These are phyloP conservation scores for Mizuhopecten yessoensis DNA, from an alignment of 1,140 invertebrate species.

Conservation along the genomic window DNA sequence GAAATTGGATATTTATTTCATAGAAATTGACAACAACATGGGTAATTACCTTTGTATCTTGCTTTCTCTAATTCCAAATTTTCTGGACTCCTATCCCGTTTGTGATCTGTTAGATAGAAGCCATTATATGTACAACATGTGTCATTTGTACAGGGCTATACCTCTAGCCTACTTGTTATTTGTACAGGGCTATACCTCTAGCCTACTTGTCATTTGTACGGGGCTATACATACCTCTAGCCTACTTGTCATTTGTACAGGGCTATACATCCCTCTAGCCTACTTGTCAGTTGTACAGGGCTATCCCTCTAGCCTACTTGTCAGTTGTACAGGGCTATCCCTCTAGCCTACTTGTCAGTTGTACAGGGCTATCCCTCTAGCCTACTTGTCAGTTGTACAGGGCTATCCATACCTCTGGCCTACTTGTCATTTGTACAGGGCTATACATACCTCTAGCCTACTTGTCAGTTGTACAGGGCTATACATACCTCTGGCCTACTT, in stretches of 20 bases:
- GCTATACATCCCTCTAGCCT: not conserved
- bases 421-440: not conserved
- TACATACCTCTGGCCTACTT: too few relatives aligned
- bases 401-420: not conserved
- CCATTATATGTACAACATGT: not conserved
- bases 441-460: not conserved
- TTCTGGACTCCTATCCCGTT: slow-evolving; percentile 7
- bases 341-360: not conserved
- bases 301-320: not conserved
- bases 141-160: not conserved
- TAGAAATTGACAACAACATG: not conserved
- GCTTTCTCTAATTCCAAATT: slow-evolving; percentile 1
- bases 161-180: not conserved
- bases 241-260: not conserved
- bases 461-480: not conserved
- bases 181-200: too few relatives aligned
- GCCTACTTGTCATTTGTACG: not conserved
- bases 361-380: not conserved
- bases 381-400: not conserved
- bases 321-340: not conserved
- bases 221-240: not conserved
- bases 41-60: slow-evolving; percentile 24
- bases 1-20: not conserved
- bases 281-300: not conserved
- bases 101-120: slow-evolving; percentile 23